Evolutionary conservation across 2,888 invertebrate species (phyloP), one percentile per base, ranked within the genome.

Genomic region (Tetanocera ferruginea): DNA sequence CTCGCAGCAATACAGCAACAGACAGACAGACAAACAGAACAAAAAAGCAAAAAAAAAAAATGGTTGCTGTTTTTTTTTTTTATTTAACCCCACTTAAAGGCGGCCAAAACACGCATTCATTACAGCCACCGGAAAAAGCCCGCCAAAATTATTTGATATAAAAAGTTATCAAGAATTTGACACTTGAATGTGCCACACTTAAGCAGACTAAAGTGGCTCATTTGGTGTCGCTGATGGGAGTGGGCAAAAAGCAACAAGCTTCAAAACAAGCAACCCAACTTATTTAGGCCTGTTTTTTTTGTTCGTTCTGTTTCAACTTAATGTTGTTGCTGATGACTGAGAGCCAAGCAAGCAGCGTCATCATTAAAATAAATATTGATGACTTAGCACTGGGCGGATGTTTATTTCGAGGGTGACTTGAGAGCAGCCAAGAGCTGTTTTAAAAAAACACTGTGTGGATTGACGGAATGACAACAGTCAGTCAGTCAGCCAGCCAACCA

Each of bases 311-410:
- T n/a, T 37, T 37, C 43, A 43, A 14, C 43, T 6, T 43, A 2
- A 43, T 11, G 55, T 8, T 19, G 55, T 9, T 23, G 55, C 19
- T 19, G 55, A 23, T 23, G 55, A 55, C 23, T 60, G 57, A 23
- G 25, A 9, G 25, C 25, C n/a, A 28, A 19, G 25, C 67, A 43
- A 67, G 14, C 67, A 37, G 43, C 34, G 34, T 43, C 43, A 37
- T 67, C 67, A 37, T 67, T 55, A 55, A 71, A 52, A 52, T 19
- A 52, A 71, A 71, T 51, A 71, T 71, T 49, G 69, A 70, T 70
- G 69, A 70, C 52, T 71, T 55, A 34, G 19, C 70, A 11, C 31
- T 17, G 64, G 14, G 57, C 14, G 43, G 43, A 43, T 43, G 43
- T 43, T 43, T 43, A 43, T 43, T 43, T 43, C 11, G 43, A 43